Base-by-base conservation (phyloP, 2,888 invertebrate species). In the Steromphala cineraria region DNA sequence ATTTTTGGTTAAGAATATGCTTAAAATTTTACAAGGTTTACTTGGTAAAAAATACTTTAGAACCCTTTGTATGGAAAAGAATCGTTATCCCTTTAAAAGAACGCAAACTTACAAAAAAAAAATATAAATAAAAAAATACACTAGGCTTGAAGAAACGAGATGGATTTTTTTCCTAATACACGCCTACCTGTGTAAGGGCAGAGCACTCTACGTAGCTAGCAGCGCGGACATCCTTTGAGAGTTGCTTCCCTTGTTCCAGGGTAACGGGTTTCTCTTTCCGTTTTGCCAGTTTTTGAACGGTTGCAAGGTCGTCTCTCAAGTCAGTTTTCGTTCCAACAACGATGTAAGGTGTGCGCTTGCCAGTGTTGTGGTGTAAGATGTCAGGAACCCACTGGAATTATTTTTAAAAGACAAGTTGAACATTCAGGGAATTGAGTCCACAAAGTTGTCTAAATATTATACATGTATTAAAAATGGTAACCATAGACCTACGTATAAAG, bases 121-220 rank as follows among this genome's bases (percentile, higher is more conserved):
- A 28, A 5, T 15, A 10, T 36, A 4, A 13, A 8, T 7, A 36
- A 36, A n/a, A n/a, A 36, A 36, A 36, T 36, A 36, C 36, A 13
- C 46, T 10, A 46, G 46, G 10, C 10, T 13, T 46, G 46, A 2
- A 36, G 7, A 4, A 36, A 36, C 36, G 36, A 36, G 36, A 36
- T 36, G 36, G 7, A 36, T 36, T 36, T 56, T 56, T 17, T 56
- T 56, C 0, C 56, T 19, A 2, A 56, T 56, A n/a, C 31, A 24
- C 2, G 67, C 86, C 84, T 85, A 95, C 95, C 96, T 98, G 99
- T 94, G 99, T 99, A 83, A 99, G 95, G 90, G 99, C 99, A 85
- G 99, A 99, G 94, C 99, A 99, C 94, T 99, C 99, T 10, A 99
- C 99, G 94, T 99, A 99, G 95, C 99, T 99, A 78, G 99, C 99